These are phyloP conservation scores for Drosophila kepulauana DNA, from an alignment of 1,140 invertebrate species.

Conservation along the genomic window DNA sequence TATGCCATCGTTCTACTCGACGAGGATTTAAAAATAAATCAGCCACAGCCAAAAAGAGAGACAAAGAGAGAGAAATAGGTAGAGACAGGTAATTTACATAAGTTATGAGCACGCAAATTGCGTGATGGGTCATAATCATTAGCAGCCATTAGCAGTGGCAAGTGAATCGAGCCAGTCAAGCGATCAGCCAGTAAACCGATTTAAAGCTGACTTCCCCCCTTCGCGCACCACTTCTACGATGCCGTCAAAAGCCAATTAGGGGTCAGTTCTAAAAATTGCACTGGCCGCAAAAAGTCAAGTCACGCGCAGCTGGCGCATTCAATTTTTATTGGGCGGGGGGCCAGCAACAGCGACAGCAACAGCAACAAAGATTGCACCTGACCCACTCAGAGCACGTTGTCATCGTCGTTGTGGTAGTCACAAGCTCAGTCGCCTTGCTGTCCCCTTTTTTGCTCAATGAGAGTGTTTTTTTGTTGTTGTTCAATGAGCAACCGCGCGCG, in stretches of 20 bases:
- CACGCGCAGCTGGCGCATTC: conserved; percentile 65
- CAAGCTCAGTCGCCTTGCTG: neutral
- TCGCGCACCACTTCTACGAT: neutral
- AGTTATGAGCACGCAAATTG: conserved; percentile 38
- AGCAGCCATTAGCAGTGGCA: conserved; percentile 6
- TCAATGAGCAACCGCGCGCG: conserved; percentile 38
- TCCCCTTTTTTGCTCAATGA: conserved; percentile 17
- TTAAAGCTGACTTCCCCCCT: neutral
- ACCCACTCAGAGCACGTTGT: conserved; percentile 70
- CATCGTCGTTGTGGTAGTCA: conserved; percentile 5
- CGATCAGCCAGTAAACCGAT: conserved; percentile 9
- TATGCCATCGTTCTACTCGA: conserved; percentile 3
- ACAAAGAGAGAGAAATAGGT: too few species aligned
- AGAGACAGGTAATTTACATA: conserved; percentile 32
- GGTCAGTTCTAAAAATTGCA: conserved; percentile 61
- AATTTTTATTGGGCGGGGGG: neutral
- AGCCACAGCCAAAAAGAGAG: conserved; percentile 4
- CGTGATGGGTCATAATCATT: conserved; percentile 26
- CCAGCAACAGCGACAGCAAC: too few species aligned
- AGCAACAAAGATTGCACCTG: conserved; percentile 54
- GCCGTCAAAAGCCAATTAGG: conserved; percentile 69
- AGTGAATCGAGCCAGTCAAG: conserved; percentile 21
- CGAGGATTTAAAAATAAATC: conserved; percentile 47
- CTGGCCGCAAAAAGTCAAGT: conserved; percentile 42
- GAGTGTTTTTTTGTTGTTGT: conserved; percentile 33